phyloP scores from a whole-genome alignment of 2,113 vertebrate species.

The Porphyrio hochstetteri region DNA sequence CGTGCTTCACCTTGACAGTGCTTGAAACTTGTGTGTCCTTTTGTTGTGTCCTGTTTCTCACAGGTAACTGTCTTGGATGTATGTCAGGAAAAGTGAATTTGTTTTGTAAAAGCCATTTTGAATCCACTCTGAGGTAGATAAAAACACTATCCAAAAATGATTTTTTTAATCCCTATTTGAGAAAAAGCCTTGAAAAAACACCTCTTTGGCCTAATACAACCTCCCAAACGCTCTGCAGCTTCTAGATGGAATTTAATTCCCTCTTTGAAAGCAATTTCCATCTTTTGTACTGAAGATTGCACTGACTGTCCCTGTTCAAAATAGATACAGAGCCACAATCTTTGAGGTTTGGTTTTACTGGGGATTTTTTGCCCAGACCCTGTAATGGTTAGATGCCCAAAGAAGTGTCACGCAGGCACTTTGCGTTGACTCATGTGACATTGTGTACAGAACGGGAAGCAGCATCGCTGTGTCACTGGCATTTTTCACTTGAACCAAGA shows the following conservation, averaged over 20 bases:
- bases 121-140: background rate
- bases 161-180: background rate
- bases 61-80: conserved; percentile 28
- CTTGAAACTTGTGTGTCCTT: background rate
- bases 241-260: background rate
- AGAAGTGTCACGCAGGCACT: background rate
- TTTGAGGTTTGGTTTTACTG: background rate
- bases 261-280: background rate
- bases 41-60: conserved; percentile 34
- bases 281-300: background rate
- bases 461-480: background rate
- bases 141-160: background rate
- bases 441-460: background rate
- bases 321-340: background rate
- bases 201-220: background rate
- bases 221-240: background rate
- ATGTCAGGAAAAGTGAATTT: conserved; percentile 21
- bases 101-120: conserved; percentile 31
- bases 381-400: background rate
- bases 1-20: background rate
- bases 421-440: fast-evolving
- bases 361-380: background rate
- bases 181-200: background rate
- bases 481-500: background rate
- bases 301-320: background rate